A percentile compares a stretch with the other conserved stretches of the same genome.
These are phyloP conservation scores for Diglossa cyanea DNA, from an alignment of 2,797 vertebrate genomes.

Conservation along the genomic window DNA sequence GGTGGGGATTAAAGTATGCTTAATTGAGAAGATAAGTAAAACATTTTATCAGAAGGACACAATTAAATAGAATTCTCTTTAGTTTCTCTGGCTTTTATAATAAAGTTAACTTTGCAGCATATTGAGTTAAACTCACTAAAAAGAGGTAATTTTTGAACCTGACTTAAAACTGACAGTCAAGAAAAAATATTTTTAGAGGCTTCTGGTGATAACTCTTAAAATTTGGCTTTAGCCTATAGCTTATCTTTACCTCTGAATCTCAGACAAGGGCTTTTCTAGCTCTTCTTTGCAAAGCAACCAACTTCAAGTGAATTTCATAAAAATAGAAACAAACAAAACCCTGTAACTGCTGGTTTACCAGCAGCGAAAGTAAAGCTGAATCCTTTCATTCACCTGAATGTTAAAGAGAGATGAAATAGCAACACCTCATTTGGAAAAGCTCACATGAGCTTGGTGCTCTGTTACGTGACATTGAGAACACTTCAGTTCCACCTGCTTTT, in stretches of 20 bases:
- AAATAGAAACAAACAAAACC: not conserved
- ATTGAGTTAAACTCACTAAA: not conserved
- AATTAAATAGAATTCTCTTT: not conserved
- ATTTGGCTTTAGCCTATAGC: not conserved
- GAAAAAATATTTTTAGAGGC: not conserved
- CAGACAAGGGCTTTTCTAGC: not conserved
- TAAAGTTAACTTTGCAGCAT: not conserved
- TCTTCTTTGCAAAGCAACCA: not conserved
- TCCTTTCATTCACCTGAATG: not conserved
- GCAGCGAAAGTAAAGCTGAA: not conserved
- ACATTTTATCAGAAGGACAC: not conserved
- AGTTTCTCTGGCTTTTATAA: not conserved
- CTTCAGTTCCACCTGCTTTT: not conserved
- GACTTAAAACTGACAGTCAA: not conserved
- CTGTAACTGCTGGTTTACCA: not conserved
- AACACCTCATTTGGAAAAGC: not conserved
- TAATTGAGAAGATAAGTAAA: not conserved
- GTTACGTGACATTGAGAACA: fast-evolving
- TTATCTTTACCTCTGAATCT: not conserved
- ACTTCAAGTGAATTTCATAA: not conserved
- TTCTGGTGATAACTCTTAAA: not conserved
- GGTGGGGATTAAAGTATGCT: not conserved
- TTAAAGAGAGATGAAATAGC: not conserved
- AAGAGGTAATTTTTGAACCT: not conserved
- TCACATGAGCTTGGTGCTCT: not conserved